Conservation (phyloP, 2,113 vertebrate genomes). For the Papio anubis region DNA sequence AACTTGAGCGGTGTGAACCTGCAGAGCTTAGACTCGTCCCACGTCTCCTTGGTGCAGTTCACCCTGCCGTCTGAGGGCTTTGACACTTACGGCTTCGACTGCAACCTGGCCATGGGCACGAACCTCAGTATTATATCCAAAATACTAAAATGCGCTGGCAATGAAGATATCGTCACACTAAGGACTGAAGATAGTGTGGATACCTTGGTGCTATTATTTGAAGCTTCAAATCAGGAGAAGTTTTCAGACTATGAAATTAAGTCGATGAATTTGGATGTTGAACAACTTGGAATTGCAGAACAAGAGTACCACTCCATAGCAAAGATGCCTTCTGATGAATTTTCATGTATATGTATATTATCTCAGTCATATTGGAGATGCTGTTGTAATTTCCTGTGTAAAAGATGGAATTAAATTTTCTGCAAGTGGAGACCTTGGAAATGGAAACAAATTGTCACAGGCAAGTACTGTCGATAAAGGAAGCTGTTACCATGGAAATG, state of each 20-base stretch:
- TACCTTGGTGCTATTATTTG: slow-evolving; percentile 94
- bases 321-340: slow-evolving; percentile 98
- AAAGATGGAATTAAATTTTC: slow-evolving; percentile 99
- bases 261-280: slow-evolving; percentile 97
- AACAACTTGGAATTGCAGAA: slow-evolving; percentile 97
- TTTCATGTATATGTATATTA: slow-evolving; percentile 92
- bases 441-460: slow-evolving; percentile 97
- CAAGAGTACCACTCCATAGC: slow-evolving; percentile 98
- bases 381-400: slow-evolving; percentile 97
- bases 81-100: slow-evolving; percentile 97
- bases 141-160: slow-evolving; percentile 96
- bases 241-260: slow-evolving; percentile 99
- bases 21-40: slow-evolving; percentile 99
- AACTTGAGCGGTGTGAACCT: slow-evolving; percentile 96
- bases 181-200: slow-evolving; percentile 97
- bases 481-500: slow-evolving; percentile 97
- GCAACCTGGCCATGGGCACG: slow-evolving; percentile 97
- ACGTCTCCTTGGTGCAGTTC: slow-evolving; percentile 97
- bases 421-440: slow-evolving; percentile 95
- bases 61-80: slow-evolving; percentile 97
- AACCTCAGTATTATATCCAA: slow-evolving; percentile 98
- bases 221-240: slow-evolving; percentile 97
- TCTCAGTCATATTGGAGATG: slow-evolving; percentile 96
- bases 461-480: slow-evolving; percentile 95
- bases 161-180: slow-evolving; percentile 97